Evolutionary conservation across 2,888 invertebrate genomes (phyloP).

Genomic region (Platerodrilus igneus): DNA sequence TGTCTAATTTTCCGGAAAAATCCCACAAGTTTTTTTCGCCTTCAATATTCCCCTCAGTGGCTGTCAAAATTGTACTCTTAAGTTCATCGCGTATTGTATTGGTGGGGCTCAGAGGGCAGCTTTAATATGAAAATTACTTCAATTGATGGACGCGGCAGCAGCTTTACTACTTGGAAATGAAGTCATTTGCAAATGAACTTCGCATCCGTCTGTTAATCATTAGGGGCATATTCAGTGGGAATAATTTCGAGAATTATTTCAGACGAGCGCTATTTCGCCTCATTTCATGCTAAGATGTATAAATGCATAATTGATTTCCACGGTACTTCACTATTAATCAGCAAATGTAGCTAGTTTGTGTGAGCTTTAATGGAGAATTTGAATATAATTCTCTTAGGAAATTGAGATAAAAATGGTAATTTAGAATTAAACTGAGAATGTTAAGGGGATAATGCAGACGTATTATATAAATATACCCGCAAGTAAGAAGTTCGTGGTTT

Average conservation of each 20-base stretch:
- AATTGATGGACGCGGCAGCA: slow-evolving; percentile 43
- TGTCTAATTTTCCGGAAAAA: slow-evolving; percentile 42
- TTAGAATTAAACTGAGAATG: too few species aligned
- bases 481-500: too few species aligned
- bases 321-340: slow-evolving; percentile 42
- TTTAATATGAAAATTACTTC: slow-evolving; percentile 48
- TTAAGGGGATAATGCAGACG: too few species aligned
- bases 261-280: slow-evolving; percentile 23
- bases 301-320: slow-evolving; percentile 42
- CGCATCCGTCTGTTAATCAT: slow-evolving; percentile 46
- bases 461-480: too few species aligned
- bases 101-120: slow-evolving; percentile 37
- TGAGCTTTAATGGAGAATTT: too few species aligned
- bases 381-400: too few species aligned
- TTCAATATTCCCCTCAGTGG: slow-evolving; percentile 36
- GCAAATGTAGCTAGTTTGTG: slow-evolving; percentile 34
- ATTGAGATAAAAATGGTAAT: too few species aligned
- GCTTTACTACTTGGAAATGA: slow-evolving; percentile 42
- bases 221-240: slow-evolving; percentile 48
- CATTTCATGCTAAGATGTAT: slow-evolving; percentile 35
- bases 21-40: slow-evolving; percentile 34
- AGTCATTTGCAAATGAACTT: slow-evolving; percentile 50
- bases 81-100: slow-evolving; percentile 43
- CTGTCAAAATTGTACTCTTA: slow-evolving; percentile 44
- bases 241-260: slow-evolving; percentile 47